Conservation (phyloP, 2,888 invertebrate species). For the Didymodactylos carnosus region DNA sequence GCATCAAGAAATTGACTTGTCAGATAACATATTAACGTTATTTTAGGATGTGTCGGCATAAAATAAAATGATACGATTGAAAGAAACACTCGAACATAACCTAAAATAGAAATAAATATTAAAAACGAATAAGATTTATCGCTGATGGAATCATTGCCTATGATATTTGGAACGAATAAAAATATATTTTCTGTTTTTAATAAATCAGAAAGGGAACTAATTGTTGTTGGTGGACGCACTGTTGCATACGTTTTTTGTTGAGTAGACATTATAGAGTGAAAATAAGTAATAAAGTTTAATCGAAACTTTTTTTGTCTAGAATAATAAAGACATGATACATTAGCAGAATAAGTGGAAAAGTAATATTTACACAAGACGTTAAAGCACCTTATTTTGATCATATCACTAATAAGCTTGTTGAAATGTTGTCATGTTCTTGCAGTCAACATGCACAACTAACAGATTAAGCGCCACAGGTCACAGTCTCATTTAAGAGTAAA, state of each 20-base stretch:
- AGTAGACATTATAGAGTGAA: too few relatives aligned
- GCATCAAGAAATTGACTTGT: constrained; percentile 76
- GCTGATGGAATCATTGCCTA: constrained; percentile 46
- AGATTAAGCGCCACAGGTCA: too few relatives aligned
- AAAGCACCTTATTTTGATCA: too few relatives aligned
- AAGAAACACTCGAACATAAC: constrained; percentile 70
- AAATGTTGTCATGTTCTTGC: too few relatives aligned
- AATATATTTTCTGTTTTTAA: constrained; percentile 42
- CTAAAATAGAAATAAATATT: constrained; percentile 39
- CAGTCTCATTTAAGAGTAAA: too few relatives aligned
- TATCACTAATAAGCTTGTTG: too few relatives aligned
- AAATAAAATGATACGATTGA: constrained; percentile 77
- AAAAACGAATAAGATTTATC: background rate
- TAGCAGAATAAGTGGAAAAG: too few relatives aligned
- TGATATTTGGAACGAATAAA: constrained; percentile 77
- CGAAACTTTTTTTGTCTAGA: too few relatives aligned
- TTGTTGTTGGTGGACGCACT: background rate
- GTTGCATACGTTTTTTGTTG: background rate
- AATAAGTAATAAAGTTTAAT: too few relatives aligned
- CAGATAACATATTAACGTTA: constrained; percentile 66
- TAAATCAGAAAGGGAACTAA: background rate
- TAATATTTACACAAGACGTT: too few relatives aligned
- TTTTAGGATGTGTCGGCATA: constrained; percentile 65
- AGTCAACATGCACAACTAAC: too few relatives aligned
- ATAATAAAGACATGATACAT: too few relatives aligned